Evolutionary conservation across 23 tunicate species (phyloP).

Genomic region (Oikopleura albicans): DNA sequence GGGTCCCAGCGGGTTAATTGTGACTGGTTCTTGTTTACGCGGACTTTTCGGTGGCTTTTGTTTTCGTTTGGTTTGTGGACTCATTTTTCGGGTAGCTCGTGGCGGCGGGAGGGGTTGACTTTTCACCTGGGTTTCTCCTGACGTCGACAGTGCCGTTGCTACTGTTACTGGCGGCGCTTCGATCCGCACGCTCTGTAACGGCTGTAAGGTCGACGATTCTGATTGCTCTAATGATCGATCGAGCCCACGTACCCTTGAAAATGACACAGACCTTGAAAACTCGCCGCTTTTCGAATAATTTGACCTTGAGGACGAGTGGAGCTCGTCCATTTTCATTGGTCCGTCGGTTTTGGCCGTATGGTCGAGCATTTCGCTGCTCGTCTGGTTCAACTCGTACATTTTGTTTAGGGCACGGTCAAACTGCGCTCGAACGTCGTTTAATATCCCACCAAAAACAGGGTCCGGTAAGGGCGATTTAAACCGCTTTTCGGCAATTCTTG

Average conservation of each 20-base stretch:
- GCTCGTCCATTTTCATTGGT: not conserved
- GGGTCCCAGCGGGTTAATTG: not conserved
- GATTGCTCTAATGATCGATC: too few relatives aligned
- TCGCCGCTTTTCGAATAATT: too few relatives aligned
- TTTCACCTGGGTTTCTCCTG: too few relatives aligned
- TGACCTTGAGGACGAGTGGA: too few relatives aligned
- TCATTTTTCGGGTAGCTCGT: not conserved
- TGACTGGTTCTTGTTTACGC: not conserved
- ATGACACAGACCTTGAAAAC: too few relatives aligned
- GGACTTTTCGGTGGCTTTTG: not conserved
- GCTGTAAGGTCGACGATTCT: too few relatives aligned
- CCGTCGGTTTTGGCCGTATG: not conserved
- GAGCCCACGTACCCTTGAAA: too few relatives aligned
- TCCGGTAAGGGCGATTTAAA: too few relatives aligned
- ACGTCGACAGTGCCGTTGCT: not conserved
- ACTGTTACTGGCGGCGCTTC: not conserved
- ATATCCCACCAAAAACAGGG: not conserved
- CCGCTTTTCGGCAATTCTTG: too few relatives aligned
- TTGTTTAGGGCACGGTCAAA: not conserved
- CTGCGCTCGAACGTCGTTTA: constrained; percentile 1
- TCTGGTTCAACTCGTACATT: not conserved
- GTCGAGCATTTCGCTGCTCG: not conserved
- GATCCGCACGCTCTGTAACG: too few relatives aligned
- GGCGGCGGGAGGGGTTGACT: too few relatives aligned
- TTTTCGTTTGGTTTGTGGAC: not conserved